phyloP scores from a whole-genome alignment of 2,888 invertebrate species.

The Archaeoteleia sp. region DNA sequence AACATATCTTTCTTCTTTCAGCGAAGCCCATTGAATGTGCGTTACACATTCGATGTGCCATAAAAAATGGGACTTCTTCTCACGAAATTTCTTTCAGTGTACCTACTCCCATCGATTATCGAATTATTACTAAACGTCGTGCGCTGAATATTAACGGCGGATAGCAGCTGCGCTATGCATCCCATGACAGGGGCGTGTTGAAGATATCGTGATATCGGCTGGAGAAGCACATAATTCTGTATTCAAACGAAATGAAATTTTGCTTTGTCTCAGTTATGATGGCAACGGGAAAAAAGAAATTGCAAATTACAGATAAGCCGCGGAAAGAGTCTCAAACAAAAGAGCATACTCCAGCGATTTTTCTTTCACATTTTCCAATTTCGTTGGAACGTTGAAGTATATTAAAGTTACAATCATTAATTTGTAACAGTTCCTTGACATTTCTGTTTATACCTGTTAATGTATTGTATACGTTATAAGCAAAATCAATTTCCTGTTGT shows the following conservation, averaged over 20 bases:
- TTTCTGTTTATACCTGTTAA: too few relatives aligned
- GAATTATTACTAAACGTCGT: slow-evolving; percentile 48
- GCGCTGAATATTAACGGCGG: slow-evolving; percentile 48
- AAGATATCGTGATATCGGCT: slow-evolving; percentile 29
- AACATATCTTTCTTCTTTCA: too few relatives aligned
- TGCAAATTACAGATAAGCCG: slow-evolving; percentile 52
- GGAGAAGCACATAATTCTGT: slow-evolving; percentile 20
- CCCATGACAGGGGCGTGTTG: slow-evolving; percentile 34
- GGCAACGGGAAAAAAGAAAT: slow-evolving; percentile 19
- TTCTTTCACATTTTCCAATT: slow-evolving; percentile 22
- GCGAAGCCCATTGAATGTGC: too few relatives aligned
- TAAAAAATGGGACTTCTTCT: too few relatives aligned
- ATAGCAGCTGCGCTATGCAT: slow-evolving; percentile 46
- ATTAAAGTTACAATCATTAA: too few relatives aligned
- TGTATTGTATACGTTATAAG: too few relatives aligned
- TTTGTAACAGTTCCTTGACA: too few relatives aligned
- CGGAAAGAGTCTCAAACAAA: slow-evolving; percentile 14
- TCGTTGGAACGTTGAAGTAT: background rate
- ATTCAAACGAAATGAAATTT: slow-evolving; percentile 44
- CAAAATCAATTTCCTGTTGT: too few relatives aligned
- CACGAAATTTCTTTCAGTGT: too few relatives aligned
- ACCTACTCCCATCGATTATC: slow-evolving; percentile 36
- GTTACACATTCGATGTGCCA: too few relatives aligned
- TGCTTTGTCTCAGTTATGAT: slow-evolving; percentile 43
- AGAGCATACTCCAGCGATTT: slow-evolving; percentile 11